Base-by-base conservation (phyloP, 1,140 invertebrate genomes). In the Drosophila pandora region DNA sequence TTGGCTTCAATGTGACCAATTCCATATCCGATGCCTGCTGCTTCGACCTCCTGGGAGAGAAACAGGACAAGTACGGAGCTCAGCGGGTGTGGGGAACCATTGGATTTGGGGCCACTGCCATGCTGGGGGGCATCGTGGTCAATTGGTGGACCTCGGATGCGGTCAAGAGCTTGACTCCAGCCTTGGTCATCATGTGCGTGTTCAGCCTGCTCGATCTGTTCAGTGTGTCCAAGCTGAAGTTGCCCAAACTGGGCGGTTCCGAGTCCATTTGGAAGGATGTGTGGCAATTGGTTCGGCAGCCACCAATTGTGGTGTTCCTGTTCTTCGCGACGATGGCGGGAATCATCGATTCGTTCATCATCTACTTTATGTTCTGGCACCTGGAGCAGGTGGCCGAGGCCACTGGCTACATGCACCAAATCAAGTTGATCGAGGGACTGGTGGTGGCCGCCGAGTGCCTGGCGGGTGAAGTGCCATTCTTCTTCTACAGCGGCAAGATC, bases 281-380 rank as follows among this genome's bases (percentile, higher is more conserved):
- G 2, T 92, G 80, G 34, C 79, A 93, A 13, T 89, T 96, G 6
- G 83, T 96, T 12, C 93, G 92, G 23, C 92, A 94, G 52, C 94
- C 94, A 8, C 90, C 94, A 0, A 94, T 96, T 2, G 69, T 94
- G 0, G 93, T 94, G 25, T 96, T 96, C 87, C 91, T 96, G 25
- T 78, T 93, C 0, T 96, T 96, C 79, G 94, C 95, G 1, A 94
- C 94, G 1, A 92, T 96, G 2, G 95, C 94, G 6, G 96, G 96
- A 6, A 94, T 95, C 10, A 92, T 96, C 34, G 96, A 96, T 79
- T 95, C 95, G 57, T 96, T 96, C 83, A 93, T 96, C 13, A 95
- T 96, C 34, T 96, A 96, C 76, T 96, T 95, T 79, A 93, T 96
- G 90, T 96, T 96, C 80, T 96, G 95, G 96, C 96, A 92, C 83